Conservation (phyloP, 2,113 vertebrate species). For the Oophaga pumilio region DNA sequence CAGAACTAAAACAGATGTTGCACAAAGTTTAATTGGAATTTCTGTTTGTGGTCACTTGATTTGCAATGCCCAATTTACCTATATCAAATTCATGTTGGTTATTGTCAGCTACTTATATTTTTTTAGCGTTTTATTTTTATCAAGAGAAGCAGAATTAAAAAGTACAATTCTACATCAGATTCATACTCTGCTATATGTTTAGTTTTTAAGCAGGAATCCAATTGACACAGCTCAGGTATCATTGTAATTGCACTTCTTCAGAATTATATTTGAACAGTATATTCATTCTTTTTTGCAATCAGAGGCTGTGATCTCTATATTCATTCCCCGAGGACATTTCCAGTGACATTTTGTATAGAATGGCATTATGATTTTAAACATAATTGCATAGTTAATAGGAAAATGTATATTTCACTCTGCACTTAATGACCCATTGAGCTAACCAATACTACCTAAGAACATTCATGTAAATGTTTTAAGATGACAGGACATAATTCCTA, state of each 20-base stretch:
- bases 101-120: slow-evolving; percentile 1
- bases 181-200: slow-evolving; percentile 1
- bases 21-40: slow-evolving; percentile 9
- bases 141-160: background rate
- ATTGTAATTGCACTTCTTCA: slow-evolving; percentile 44
- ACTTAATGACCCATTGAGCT: slow-evolving; percentile 56
- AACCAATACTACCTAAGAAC: slow-evolving; percentile 46
- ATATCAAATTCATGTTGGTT: slow-evolving; percentile 5
- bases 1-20: slow-evolving; percentile 28
- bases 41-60: slow-evolving; percentile 6
- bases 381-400: slow-evolving; percentile 57
- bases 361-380: slow-evolving; percentile 58
- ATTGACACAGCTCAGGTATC: slow-evolving; percentile 50
- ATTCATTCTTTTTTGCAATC: slow-evolving; percentile 52
- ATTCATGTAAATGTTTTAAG: slow-evolving; percentile 54
- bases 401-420: slow-evolving; percentile 56
- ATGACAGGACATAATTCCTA: slow-evolving; percentile 51
- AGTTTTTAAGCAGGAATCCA: slow-evolving; percentile 25
- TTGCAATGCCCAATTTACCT: background rate
- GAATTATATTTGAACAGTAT: slow-evolving; percentile 50
- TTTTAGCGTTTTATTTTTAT: background rate
- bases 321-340: slow-evolving; percentile 52
- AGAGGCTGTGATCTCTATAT: slow-evolving; percentile 48
- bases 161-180: slow-evolving; percentile 4
- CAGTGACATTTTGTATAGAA: slow-evolving; percentile 57